A percentile compares a stretch with the other conserved stretches of the same genome.
Evolutionary conservation across 2,888 invertebrate genomes (phyloP).

Genomic region (Lomographa bimaculata): DNA sequence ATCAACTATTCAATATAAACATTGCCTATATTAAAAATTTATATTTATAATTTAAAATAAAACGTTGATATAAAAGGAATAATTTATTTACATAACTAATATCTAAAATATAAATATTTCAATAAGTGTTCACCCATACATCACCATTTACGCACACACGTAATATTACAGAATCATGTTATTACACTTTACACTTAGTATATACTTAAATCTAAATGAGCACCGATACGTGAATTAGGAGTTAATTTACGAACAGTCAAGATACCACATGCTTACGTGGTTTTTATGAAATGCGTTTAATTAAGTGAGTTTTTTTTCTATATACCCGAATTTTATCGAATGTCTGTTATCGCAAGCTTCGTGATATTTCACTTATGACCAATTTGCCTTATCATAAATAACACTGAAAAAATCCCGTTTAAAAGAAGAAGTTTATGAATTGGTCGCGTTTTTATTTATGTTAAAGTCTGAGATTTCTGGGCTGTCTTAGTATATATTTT

Average conservation of each 20-base stretch:
- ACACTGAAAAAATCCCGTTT: too few relatives aligned
- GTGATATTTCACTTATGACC: too few relatives aligned
- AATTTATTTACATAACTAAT: conserved; percentile 75
- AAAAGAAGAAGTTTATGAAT: too few relatives aligned
- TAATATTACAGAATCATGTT: conserved; percentile 31
- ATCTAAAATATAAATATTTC: conserved; percentile 67
- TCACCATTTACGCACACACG: conserved; percentile 29
- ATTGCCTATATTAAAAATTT: too few relatives aligned
- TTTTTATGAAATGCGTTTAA: background rate
- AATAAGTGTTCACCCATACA: conserved; percentile 30
- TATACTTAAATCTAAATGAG: conserved; percentile 52
- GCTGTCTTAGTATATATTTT: too few relatives aligned
- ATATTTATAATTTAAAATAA: conserved; percentile 35
- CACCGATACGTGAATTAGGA: conserved; percentile 41
- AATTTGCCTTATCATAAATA: too few relatives aligned
- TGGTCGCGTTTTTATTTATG: too few relatives aligned
- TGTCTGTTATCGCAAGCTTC: too few relatives aligned
- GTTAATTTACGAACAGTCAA: conserved; percentile 24
- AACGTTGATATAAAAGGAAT: conserved; percentile 43
- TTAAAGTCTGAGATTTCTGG: too few relatives aligned
- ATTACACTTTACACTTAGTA: conserved; percentile 29
- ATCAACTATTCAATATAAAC: background rate
- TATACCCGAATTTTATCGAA: too few relatives aligned
- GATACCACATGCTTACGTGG: conserved; percentile 10
- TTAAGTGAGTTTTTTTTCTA: background rate